Percentiles rank a stretch among this genome's conserved stretches.
Evolutionary conservation across 1,140 invertebrate genomes (phyloP).

Genomic region (Gerris buenoi): DNA sequence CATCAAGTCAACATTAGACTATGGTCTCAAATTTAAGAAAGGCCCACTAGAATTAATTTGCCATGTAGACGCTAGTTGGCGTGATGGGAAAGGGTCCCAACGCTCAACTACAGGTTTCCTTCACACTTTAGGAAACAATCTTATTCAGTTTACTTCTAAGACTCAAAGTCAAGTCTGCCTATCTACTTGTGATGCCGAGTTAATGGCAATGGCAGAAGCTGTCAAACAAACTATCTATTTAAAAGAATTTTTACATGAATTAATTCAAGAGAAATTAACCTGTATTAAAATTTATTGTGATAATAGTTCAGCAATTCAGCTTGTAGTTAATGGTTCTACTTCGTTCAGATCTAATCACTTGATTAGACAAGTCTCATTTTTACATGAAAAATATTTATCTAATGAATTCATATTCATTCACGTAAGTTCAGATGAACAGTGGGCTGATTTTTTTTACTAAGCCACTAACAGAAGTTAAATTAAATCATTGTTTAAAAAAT

Average conservation of each 20-base stretch:
- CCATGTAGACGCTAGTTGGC: not conserved
- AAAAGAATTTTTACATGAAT: not conserved
- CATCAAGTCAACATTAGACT: not conserved
- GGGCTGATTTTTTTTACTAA: not conserved
- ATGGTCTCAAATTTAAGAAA: not conserved
- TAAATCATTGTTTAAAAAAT: not conserved
- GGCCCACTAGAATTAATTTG: not conserved
- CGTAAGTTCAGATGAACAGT: not conserved
- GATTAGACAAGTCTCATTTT: not conserved
- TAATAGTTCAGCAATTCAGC: not conserved
- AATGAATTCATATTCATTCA: not conserved
- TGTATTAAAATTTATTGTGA: not conserved
- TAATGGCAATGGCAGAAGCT: not conserved
- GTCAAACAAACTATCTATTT: not conserved
- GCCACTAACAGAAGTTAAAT: not conserved
- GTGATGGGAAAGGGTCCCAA: not conserved
- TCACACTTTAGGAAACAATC: not conserved
- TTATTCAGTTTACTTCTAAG: not conserved
- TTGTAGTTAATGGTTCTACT: not conserved
- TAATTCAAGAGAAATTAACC: not conserved
- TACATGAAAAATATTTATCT: not conserved
- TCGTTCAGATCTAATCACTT: not conserved
- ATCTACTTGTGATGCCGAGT: not conserved
- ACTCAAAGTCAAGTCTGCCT: not conserved
- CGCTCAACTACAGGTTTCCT: not conserved